phyloP scores from a whole-genome alignment of 2,888 invertebrate genomes.

The Spicauda simplicius region DNA sequence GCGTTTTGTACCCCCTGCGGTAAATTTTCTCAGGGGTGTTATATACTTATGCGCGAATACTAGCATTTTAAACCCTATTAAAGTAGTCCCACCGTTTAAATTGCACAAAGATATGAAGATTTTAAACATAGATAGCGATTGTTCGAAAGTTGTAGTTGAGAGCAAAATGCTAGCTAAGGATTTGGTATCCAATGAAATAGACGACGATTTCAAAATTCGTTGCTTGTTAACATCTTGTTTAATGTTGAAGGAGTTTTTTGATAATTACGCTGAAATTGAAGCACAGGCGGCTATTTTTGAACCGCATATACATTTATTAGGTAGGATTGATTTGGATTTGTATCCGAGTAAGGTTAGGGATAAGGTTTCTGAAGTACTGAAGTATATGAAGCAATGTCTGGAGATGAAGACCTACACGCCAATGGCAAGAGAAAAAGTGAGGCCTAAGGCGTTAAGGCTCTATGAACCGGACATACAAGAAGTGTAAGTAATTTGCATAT shows the following conservation, averaged over 20 bases:
- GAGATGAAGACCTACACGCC: slow-evolving; percentile 84
- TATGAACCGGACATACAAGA: slow-evolving; percentile 95
- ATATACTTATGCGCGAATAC: slow-evolving; percentile 89
- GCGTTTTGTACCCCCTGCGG: slow-evolving; percentile 91
- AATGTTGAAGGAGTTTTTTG: slow-evolving; percentile 85
- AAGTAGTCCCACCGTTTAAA: slow-evolving; percentile 89
- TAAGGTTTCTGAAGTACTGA: slow-evolving; percentile 67
- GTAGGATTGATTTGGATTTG: slow-evolving; percentile 82
- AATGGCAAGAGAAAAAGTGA: slow-evolving; percentile 86
- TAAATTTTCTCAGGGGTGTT: slow-evolving; percentile 92
- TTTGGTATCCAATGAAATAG: slow-evolving; percentile 78
- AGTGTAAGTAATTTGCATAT: slow-evolving; percentile 86
- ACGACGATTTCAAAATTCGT: slow-evolving; percentile 87
- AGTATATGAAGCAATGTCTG: slow-evolving; percentile 78
- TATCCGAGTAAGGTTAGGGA: slow-evolving; percentile 86
- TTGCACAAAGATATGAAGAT: slow-evolving; percentile 80
- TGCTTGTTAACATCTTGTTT: slow-evolving; percentile 82
- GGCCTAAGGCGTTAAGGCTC: slow-evolving; percentile 91
- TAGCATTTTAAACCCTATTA: slow-evolving; percentile 82
- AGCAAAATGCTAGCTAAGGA: slow-evolving; percentile 83
- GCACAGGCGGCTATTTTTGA: slow-evolving; percentile 78
- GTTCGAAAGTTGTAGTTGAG: slow-evolving; percentile 62
- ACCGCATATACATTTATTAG: slow-evolving; percentile 82
- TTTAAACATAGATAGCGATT: slow-evolving; percentile 84
- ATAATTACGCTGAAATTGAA: slow-evolving; percentile 74